phyloP scores from a whole-genome alignment of 2,113 vertebrate genomes.

The Haemorhous mexicanus region DNA sequence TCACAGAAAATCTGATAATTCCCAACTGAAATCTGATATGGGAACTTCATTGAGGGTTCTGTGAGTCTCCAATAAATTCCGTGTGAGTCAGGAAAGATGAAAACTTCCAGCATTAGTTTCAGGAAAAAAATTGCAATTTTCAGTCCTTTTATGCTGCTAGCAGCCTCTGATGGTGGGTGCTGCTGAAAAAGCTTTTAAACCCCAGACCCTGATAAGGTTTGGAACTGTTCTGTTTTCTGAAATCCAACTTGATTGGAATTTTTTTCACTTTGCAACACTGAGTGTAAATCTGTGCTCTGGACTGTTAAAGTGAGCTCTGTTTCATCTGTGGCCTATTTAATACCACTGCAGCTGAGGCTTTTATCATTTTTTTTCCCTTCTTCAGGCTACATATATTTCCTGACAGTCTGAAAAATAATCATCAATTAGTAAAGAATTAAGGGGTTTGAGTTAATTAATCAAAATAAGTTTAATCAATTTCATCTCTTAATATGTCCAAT shows the following conservation, averaged over 20 bases:
- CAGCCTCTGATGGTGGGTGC: not conserved
- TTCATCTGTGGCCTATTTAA: not conserved
- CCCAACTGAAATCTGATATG: not conserved
- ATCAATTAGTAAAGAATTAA: not conserved
- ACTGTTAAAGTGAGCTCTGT: not conserved
- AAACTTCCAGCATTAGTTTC: not conserved
- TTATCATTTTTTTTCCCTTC: not conserved
- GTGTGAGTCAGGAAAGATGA: not conserved
- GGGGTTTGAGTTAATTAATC: not conserved
- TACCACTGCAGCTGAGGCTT: not conserved
- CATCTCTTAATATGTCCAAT: not conserved
- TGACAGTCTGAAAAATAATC: not conserved
- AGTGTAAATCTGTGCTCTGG: not conserved
- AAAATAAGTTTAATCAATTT: not conserved
- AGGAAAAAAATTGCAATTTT: not conserved
- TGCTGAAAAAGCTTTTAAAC: not conserved
- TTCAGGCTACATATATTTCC: not conserved
- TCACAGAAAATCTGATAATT: not conserved
- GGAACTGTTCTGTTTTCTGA: not conserved
- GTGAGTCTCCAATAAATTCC: not conserved
- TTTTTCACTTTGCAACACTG: not conserved
- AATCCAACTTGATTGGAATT: not conserved
- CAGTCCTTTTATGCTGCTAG: not conserved
- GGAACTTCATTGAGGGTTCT: not conserved
- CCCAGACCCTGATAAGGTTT: not conserved